Percentiles rank a stretch among this genome's conserved stretches.
Conservation (phyloP, 2,888 invertebrate genomes). For the Drosophila cyrtoloma region DNA sequence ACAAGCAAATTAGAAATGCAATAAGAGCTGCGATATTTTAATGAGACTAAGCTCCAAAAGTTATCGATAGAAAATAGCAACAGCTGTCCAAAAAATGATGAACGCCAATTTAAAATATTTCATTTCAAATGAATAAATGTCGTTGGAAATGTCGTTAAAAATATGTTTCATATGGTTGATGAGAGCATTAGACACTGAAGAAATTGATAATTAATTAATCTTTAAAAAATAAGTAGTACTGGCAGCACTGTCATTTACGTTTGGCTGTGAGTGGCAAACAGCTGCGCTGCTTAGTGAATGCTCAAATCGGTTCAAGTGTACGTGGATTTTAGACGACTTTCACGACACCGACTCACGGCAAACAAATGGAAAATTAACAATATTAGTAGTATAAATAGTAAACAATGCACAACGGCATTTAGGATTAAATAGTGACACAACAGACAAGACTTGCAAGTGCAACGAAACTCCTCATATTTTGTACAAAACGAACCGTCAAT, state of each 20-base stretch:
- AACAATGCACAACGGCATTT: slow-evolving; percentile 33
- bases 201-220: neutral
- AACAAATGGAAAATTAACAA: slow-evolving; percentile 36
- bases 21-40: neutral
- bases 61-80: slow-evolving; percentile 19
- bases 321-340: slow-evolving; percentile 70
- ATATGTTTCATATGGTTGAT: neutral
- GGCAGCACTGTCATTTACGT: neutral
- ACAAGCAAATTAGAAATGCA: neutral
- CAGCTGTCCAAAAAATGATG: neutral
- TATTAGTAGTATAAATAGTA: slow-evolving; percentile 34
- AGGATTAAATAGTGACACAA: slow-evolving; percentile 14
- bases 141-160: neutral
- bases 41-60: neutral
- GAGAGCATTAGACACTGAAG: neutral
- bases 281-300: slow-evolving; percentile 47
- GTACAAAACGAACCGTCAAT: slow-evolving; percentile 4
- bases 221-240: neutral
- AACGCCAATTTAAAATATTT: neutral
- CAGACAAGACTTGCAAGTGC: slow-evolving; percentile 2
- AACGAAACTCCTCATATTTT: slow-evolving; percentile 15
- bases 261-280: slow-evolving; percentile 39
- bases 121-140: neutral
- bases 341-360: slow-evolving; percentile 44
- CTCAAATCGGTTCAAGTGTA: slow-evolving; percentile 62